Percentiles rank a stretch among this genome's conserved stretches.
Evolutionary conservation across 2,113 vertebrate genomes (phyloP).

Genomic region (Bungarus multicinctus): DNA sequence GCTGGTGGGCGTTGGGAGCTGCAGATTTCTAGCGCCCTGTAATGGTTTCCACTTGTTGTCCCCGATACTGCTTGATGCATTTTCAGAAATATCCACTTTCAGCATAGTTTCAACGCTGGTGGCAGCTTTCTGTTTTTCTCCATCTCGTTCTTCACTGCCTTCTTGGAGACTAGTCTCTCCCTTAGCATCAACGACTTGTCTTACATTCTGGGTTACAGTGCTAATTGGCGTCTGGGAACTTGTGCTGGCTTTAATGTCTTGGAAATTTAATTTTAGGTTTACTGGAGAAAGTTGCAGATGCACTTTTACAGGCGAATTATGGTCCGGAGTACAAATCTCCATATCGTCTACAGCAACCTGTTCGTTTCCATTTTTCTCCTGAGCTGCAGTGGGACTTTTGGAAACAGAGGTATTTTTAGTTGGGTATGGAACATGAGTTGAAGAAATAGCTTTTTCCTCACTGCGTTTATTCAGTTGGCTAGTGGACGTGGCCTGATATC

Average conservation of each 20-base stretch:
- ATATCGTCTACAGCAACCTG: conserved; percentile 80
- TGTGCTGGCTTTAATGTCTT: conserved; percentile 6
- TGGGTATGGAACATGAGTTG: conserved; percentile 37
- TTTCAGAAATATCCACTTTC: conserved; percentile 51
- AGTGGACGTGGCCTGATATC: conserved; percentile 28
- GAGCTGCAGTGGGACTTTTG: conserved; percentile 5
- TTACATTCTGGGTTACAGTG: conserved; percentile 34
- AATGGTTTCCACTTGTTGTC: conserved; percentile 94
- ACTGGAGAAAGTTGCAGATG: conserved; percentile 55
- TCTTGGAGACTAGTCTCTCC: conserved; percentile 6
- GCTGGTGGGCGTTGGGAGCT: conserved; percentile 37
- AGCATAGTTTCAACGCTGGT: conserved; percentile 45
- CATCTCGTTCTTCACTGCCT: neutral
- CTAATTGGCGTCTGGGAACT: conserved; percentile 29
- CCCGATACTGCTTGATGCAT: conserved; percentile 22
- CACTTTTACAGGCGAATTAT: conserved; percentile 64
- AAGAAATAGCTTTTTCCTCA: conserved; percentile 33
- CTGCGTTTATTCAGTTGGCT: conserved; percentile 37
- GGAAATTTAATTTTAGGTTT: conserved; percentile 35
- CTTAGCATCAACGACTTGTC: conserved; percentile 16
- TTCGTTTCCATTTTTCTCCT: conserved; percentile 33
- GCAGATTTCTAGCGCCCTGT: conserved; percentile 74
- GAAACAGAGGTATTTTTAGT: conserved; percentile 38
- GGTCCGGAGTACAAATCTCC: conserved; percentile 88
- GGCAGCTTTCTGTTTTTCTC: conserved; percentile 29